Base-by-base conservation (phyloP, 1,140 invertebrate species). In the Cataglyphis hispanica region DNA sequence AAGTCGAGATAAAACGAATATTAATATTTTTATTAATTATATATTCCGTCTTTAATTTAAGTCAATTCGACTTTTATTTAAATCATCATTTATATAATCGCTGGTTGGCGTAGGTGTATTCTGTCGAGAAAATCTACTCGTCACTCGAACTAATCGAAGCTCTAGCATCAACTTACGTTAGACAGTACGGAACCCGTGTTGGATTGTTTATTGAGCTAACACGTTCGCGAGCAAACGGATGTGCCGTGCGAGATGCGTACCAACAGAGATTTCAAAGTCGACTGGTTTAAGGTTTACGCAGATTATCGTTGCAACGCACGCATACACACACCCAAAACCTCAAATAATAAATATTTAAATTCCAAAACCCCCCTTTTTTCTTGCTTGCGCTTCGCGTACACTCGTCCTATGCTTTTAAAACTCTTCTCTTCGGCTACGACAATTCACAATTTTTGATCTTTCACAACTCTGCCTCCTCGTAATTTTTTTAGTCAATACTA, bases 181-280 rank as follows among this genome's bases (percentile, higher is more conserved):
- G 93, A 93, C 16, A 94, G 84, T 92, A 90, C 76, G 86, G 92
- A 91, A 91, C 92, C 93, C 93, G 93, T 94, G 85, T 90, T 93
- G 93, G 77, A 91, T 34, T 76, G 88, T 81, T 90, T 80, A 81
- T 69, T 64, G 76, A 88, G 25, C 50, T 67, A 69, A 64, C 40
- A 31, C 56, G 22, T 58, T 7, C 16, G 43, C 43, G 5, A 43
- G 25, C 16, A 61, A 56, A 74, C 78, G 19, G 13, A 70, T 11
- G 83, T 67, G n/a, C 19, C 10, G 46, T 5, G 7, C 25, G 56
- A 50, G 46, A 84, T 43, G 40, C 34, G 2, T 13, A 25, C 6
- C 3, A 10, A 7, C 11, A 19, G 19, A 16, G 53, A 74, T 78
- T 76, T 61, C 46, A 37, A 58, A 46, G 7, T 74, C 66, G n/a